Percentiles rank a stretch among this genome's conserved stretches.
Evolutionary conservation across 1,140 invertebrate genomes (phyloP).

Genomic region (Ostrea edulis): DNA sequence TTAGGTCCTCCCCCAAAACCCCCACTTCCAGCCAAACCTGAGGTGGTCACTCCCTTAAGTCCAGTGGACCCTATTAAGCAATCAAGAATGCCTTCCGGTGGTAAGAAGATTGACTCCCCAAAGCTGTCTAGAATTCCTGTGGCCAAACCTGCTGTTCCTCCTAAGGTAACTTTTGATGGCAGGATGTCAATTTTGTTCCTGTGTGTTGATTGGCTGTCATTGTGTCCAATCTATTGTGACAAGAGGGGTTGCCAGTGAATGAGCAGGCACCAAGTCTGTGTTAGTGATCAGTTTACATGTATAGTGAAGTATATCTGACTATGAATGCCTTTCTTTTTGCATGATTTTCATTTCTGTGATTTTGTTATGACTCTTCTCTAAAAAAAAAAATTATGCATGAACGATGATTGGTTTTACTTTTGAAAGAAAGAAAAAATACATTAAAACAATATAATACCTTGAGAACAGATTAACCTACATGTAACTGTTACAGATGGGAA

Average conservation of each 20-base stretch:
- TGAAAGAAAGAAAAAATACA: neutral
- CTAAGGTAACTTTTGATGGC: conserved; percentile 9
- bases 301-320: neutral
- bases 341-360: neutral
- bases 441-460: neutral
- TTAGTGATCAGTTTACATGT: neutral
- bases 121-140: conserved; percentile 44
- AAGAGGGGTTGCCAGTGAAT: too few relatives aligned
- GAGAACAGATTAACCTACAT: too few relatives aligned
- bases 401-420: neutral
- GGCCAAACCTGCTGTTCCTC: conserved; percentile 42
- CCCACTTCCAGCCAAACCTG: conserved; percentile 46
- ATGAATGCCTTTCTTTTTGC: neutral
- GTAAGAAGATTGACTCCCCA: conserved; percentile 31
- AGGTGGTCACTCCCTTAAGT: conserved; percentile 11
- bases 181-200: neutral
- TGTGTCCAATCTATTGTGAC: neutral
- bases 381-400: neutral
- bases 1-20: conserved; percentile 41
- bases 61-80: conserved; percentile 43
- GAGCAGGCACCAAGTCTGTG: too few relatives aligned
- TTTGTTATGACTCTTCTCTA: neutral
- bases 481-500: too few relatives aligned
- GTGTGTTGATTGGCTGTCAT: neutral
- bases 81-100: conserved; percentile 40